Evolutionary conservation across 2,797 vertebrate species (phyloP), one percentile per base, ranked within the genome.

Genomic region (Coregonus suidteri): DNA sequence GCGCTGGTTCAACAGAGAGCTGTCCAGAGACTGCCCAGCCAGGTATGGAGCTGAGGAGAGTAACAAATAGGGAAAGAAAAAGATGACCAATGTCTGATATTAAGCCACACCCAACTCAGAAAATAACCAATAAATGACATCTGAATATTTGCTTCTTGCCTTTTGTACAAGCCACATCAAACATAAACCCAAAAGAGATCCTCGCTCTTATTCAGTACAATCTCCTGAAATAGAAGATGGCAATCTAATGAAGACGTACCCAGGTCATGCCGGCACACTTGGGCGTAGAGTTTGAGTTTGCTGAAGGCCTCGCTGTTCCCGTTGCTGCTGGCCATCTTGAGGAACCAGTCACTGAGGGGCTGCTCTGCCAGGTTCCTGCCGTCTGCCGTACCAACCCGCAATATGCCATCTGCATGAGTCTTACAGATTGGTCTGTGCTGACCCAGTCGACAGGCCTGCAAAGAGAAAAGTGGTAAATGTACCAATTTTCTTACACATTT

Each of bases 401-500:
- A 94, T 80, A 99, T 96, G 72, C 98, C 98, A 84, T 99, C 98
- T 6, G 96, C 91, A 81, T 99, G 88, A 35, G 94, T 91, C 89
- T 96, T 98, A 87, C 97, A 98, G 94, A 99, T 98, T 82, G 98
- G 96, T 87, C 97, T 96, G 93, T 99, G 98, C 88, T 98, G 97
- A 75, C 98, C 98, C 30, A 99, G 96, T 89, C 97, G 96, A 90
- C 98, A 99, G 0, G 97, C 96, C 98, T 99, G 91, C 81, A 68
- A 37, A 31, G 4, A 68, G 11, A 9, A 47, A 47, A 67, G 15
- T 15, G 13, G 54, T 6, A 35, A 67, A 67, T 67, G 15, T 35
- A 41, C 37, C 59, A 59, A 20, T 6, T 37, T 37, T 37, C 35
- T 37, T 6, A 41, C 9, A 47, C 41, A 47, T 41, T 41, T 11